Evolutionary conservation across 2,797 vertebrate species (phyloP).

Genomic region (Pangasius djambal): DNA sequence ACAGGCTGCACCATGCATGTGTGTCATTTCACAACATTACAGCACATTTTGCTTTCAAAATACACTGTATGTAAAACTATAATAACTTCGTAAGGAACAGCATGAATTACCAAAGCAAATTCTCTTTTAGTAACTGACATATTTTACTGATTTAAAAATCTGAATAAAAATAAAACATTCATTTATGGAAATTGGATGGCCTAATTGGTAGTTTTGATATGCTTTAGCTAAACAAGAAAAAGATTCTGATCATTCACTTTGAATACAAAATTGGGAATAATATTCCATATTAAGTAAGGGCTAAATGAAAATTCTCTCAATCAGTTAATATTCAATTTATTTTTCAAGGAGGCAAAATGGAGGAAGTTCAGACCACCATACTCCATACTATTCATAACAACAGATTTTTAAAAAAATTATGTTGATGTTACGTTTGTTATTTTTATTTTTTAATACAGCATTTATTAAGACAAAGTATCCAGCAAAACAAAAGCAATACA

Average conservation of each 20-base stretch:
- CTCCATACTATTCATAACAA: neutral
- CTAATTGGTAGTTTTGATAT: neutral
- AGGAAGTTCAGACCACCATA: neutral
- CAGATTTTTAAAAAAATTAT: neutral
- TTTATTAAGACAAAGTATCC: too few relatives aligned
- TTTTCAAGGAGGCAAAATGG: neutral
- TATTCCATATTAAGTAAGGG: neutral
- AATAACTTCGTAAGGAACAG: too few relatives aligned
- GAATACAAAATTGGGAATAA: neutral
- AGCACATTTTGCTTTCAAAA: neutral
- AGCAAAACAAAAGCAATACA: too few relatives aligned
- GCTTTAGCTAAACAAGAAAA: neutral
- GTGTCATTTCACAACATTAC: too few relatives aligned
- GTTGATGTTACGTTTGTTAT: neutral
- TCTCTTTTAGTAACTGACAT: neutral
- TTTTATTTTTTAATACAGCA: too few relatives aligned
- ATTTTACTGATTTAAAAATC: neutral
- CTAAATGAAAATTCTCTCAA: neutral
- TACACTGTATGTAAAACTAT: neutral
- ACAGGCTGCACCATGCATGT: neutral
- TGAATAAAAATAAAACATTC: neutral
- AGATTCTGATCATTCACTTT: neutral
- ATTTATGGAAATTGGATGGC: neutral
- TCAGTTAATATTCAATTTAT: neutral
- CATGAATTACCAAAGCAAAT: too few relatives aligned